Evolutionary conservation across 2,888 invertebrate species (phyloP).

Genomic region (Dicyrtoma fusca): DNA sequence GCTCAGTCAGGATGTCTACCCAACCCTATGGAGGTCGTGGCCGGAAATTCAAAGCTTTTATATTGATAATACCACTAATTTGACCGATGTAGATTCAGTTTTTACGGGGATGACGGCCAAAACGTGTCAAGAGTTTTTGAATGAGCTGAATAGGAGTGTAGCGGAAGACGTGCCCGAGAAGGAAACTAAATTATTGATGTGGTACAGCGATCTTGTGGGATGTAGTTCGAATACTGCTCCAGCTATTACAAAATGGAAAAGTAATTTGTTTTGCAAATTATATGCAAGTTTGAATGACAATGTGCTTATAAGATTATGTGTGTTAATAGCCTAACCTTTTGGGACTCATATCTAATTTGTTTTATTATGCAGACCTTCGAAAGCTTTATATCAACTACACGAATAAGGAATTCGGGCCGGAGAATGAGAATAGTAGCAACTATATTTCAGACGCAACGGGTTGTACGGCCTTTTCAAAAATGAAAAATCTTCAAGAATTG

Average conservation of each 20-base stretch:
- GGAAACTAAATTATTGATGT: not conserved
- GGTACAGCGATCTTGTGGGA: not conserved
- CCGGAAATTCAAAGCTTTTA: not conserved
- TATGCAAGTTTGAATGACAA: too few species aligned
- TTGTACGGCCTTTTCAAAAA: slow-evolving; percentile 9
- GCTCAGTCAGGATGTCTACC: not conserved
- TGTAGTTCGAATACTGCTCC: not conserved
- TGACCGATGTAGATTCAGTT: not conserved
- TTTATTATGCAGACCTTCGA: not conserved
- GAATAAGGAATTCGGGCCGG: not conserved
- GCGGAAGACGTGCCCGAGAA: not conserved
- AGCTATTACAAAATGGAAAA: slow-evolving; percentile 1
- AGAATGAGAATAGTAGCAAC: not conserved
- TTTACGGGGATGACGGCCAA: not conserved
- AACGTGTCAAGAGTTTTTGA: not conserved
- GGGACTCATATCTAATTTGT: not conserved
- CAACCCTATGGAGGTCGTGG: not conserved
- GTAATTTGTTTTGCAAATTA: not conserved
- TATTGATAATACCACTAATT: not conserved
- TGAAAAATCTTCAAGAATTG: not conserved
- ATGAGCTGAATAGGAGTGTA: not conserved
- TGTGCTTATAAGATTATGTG: too few species aligned
- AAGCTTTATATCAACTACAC: slow-evolving; percentile 3
- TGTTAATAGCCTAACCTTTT: too few species aligned
- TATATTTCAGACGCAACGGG: not conserved